phyloP scores from a whole-genome alignment of 2,113 vertebrate species.

The Boleophthalmus pectinirostris region DNA sequence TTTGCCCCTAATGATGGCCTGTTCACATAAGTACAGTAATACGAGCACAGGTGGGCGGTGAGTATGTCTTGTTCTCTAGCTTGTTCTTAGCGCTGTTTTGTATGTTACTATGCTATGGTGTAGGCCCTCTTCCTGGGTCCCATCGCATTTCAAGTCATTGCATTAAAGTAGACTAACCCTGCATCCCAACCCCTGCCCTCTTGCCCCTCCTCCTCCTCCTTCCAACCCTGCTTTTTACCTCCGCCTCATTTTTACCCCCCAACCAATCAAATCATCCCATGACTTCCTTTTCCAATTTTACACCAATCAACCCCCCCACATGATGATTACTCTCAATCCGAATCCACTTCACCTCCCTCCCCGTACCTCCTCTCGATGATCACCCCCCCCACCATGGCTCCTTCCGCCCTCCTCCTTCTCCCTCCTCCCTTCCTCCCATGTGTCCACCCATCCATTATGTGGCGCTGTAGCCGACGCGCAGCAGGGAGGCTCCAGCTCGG shows the following conservation, averaged over 20 bases:
- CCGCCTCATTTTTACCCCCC: constrained; percentile 19
- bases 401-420: constrained; percentile 16
- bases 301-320: constrained; percentile 40
- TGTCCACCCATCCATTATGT: constrained; percentile 41
- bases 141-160: constrained; percentile 61
- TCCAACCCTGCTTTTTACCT: constrained; percentile 15
- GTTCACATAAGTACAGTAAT: constrained; percentile 60
- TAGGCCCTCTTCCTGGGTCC: constrained; percentile 42
- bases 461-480: constrained; percentile 73
- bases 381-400: constrained; percentile 1
- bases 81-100: constrained; percentile 52
- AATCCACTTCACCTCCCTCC: constrained; percentile 18
- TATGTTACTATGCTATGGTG: constrained; percentile 34
- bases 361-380: constrained; percentile 23
- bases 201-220: constrained; percentile 43
- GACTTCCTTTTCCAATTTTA: constrained; percentile 15
- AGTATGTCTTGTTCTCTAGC: constrained; percentile 59
- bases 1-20: not conserved
- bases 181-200: constrained; percentile 29
- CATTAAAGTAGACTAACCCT: constrained; percentile 64
- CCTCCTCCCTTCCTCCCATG: constrained; percentile 21
- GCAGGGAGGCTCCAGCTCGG: constrained; percentile 81
- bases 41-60: constrained; percentile 53
- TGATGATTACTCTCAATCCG: constrained; percentile 35
- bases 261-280: not conserved